Evolutionary conservation across 2,797 vertebrate species (phyloP).

Genomic region (Chelidonichthys spinosus): DNA sequence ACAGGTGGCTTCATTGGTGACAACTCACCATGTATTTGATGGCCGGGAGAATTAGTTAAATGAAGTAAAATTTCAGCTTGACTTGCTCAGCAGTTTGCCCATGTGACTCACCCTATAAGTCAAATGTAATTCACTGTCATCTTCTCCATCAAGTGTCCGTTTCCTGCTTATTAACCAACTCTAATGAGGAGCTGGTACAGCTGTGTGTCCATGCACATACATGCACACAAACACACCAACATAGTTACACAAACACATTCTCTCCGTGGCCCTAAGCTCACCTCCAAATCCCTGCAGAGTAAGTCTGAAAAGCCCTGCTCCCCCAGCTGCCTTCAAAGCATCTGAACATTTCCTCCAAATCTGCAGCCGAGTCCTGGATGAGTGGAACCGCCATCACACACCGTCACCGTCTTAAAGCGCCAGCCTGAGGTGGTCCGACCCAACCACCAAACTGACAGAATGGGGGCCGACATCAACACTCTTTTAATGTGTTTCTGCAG

Average conservation of each 20-base stretch:
- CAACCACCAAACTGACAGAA: no score
- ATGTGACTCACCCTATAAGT: conserved; percentile 49
- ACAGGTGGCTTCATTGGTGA: no score
- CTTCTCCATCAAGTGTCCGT: conserved; percentile 50
- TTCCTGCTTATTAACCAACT: conserved; percentile 60
- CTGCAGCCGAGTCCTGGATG: conserved; percentile 38
- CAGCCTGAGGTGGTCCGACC: conserved; percentile 40
- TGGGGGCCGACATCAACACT: no score
- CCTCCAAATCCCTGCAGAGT: conserved; percentile 59
- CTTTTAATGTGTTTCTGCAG: no score
- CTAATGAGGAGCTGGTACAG: conserved; percentile 55
- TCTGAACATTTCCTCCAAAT: conserved; percentile 39
- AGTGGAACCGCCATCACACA: conserved; percentile 45
- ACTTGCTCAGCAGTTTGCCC: no score
- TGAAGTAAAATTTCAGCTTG: no score
- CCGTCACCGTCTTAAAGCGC: conserved; percentile 28
- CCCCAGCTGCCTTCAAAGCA: conserved; percentile 66
- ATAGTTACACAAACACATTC: not conserved
- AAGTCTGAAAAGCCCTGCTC: conserved; percentile 39
- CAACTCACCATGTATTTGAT: no score
- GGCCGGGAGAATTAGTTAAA: no score
- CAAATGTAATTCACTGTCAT: conserved; percentile 62
- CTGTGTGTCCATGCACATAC: conserved; percentile 28
- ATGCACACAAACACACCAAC: conserved; percentile 10
- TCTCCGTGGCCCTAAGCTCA: conserved; percentile 38